Conservation (phyloP, 2,113 vertebrate genomes). For the Potamarius usumacintae region DNA sequence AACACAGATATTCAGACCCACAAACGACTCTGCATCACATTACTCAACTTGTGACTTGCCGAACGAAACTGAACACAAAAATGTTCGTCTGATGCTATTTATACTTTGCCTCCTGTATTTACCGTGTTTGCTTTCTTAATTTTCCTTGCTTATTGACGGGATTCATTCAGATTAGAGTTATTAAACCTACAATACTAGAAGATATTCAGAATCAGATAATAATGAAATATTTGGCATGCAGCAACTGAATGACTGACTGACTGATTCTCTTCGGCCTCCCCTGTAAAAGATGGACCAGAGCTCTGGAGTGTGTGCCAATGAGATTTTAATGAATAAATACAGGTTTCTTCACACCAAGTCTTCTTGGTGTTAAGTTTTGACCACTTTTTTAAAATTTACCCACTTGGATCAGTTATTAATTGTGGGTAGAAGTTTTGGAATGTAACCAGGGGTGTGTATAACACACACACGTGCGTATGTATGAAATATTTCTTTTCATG, state of each 20-base stretch:
- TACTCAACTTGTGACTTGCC: too few species aligned
- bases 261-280: not conserved
- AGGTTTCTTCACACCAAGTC: not conserved
- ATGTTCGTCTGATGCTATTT: not conserved
- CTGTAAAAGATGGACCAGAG: not conserved
- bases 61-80: not conserved
- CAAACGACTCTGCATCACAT: not conserved
- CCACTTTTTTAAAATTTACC: not conserved
- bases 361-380: not conserved
- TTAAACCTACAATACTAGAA: not conserved
- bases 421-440: not conserved
- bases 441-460: not conserved
- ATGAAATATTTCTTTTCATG: too few species aligned
- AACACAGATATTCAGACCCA: not conserved
- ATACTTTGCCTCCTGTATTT: not conserved
- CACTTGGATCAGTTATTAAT: not conserved
- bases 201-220: not conserved
- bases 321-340: not conserved
- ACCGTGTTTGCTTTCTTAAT: not conserved
- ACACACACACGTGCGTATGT: too few species aligned
- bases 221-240: not conserved
- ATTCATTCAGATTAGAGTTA: not conserved
- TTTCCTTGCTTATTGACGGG: not conserved
- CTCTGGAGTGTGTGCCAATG: not conserved
- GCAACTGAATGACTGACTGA: not conserved